These are phyloP conservation scores for Ormyrus rosae DNA, from an alignment of 2,888 invertebrate species.

Conservation along the genomic window DNA sequence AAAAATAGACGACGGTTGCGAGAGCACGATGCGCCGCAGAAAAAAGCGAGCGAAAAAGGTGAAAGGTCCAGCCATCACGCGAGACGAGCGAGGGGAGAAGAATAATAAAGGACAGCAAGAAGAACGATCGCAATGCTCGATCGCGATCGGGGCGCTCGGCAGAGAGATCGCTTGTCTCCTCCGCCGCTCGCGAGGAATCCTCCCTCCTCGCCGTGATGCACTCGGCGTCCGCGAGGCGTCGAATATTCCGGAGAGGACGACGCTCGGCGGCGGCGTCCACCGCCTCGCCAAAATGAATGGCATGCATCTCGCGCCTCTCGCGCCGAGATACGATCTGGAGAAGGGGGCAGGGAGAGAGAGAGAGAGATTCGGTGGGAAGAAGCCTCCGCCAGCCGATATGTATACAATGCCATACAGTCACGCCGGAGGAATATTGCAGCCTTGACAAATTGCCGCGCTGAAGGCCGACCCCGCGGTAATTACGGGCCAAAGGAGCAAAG, in stretches of 20 bases:
- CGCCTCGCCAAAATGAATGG: constrained; percentile 33
- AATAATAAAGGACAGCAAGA: constrained; percentile 7
- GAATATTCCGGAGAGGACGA: constrained; percentile 34
- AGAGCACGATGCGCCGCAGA: background rate
- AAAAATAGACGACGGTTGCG: background rate
- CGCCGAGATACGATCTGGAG: constrained; percentile 1
- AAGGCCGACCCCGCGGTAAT: constrained; percentile 73
- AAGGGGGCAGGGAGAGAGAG: constrained; percentile 13
- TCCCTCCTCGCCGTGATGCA: background rate
- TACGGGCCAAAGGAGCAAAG: constrained; percentile 64
- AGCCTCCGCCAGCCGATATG: constrained; percentile 68
- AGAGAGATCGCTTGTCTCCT: constrained; percentile 28
- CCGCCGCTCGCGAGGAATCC: constrained; percentile 22
- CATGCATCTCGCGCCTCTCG: constrained; percentile 27
- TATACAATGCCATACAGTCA: constrained; percentile 54
- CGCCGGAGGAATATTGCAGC: constrained; percentile 72
- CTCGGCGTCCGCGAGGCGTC: constrained; percentile 19
- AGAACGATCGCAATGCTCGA: constrained; percentile 46
- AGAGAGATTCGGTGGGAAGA: constrained; percentile 68
- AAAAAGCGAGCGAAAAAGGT: constrained; percentile 44
- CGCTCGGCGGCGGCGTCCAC: constrained; percentile 22
- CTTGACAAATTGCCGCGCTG: constrained; percentile 75
- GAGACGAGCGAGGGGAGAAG: background rate
- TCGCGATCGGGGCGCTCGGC: constrained; percentile 42
- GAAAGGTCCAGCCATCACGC: constrained; percentile 33